phyloP scores from a whole-genome alignment of 2,797 vertebrate genomes.

The Sternotherus odoratus region DNA sequence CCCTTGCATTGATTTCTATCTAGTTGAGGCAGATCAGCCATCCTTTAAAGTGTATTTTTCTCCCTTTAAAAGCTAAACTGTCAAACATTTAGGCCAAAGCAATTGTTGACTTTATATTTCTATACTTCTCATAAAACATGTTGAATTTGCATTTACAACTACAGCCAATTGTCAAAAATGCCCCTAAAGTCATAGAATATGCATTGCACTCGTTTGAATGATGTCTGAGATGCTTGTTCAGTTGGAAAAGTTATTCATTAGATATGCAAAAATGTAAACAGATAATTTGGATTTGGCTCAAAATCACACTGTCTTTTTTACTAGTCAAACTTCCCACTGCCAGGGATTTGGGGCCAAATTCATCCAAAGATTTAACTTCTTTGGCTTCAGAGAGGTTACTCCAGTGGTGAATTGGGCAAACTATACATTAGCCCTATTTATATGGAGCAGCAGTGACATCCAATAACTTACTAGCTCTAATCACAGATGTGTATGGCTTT shows the following conservation, averaged over 20 bases:
- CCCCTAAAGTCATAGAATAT: not conserved
- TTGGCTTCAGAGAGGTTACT: not conserved
- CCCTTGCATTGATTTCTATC: not conserved
- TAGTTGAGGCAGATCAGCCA: not conserved
- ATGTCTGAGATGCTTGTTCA: not conserved
- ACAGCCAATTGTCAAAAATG: not conserved
- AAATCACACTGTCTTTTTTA: not conserved
- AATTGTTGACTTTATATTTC: constrained; percentile 30
- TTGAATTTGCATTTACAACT: constrained; percentile 5
- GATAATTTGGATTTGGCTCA: constrained; percentile 9
- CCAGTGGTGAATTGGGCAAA: not conserved
- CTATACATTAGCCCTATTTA: constrained; percentile 2
- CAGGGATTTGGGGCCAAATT: constrained; percentile 12
- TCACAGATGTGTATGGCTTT: constrained; percentile 58
- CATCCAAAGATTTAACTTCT: not conserved
- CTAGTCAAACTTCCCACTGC: constrained; percentile 4
- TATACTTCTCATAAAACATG: constrained; percentile 40
- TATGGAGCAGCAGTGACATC: constrained; percentile 19
- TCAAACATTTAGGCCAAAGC: constrained; percentile 46
- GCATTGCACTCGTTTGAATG: not conserved
- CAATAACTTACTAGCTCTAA: constrained; percentile 24
- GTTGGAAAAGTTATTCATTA: constrained; percentile 18
- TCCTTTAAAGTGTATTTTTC: constrained; percentile 36
- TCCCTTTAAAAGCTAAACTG: not conserved
- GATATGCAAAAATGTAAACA: not conserved